A percentile compares a stretch with the other conserved stretches of the same genome.
phyloP scores from a whole-genome alignment of 2,113 vertebrate genomes.

The Mungos mungo region DNA sequence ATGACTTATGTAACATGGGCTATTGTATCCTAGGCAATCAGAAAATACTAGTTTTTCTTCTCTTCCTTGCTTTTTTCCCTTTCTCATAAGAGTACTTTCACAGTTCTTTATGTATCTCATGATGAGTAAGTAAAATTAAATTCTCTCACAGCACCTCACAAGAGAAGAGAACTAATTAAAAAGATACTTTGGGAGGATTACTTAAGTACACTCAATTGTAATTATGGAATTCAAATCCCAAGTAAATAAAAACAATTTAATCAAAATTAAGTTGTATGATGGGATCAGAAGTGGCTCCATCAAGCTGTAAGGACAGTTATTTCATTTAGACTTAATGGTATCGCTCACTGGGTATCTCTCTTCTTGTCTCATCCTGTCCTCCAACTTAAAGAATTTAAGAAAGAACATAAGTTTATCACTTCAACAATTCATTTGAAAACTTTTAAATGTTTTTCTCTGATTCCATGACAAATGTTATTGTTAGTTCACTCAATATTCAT shows the following conservation, averaged over 20 bases:
- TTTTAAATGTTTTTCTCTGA: background rate
- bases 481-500: background rate
- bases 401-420: background rate
- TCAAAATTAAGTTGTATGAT: conserved; percentile 39
- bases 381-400: background rate
- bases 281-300: background rate
- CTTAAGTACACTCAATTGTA: conserved; percentile 62
- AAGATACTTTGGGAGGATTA: conserved; percentile 57
- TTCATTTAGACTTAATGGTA: background rate
- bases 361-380: background rate
- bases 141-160: conserved; percentile 43
- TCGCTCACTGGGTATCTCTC: background rate
- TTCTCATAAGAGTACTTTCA: conserved; percentile 12
- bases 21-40: background rate
- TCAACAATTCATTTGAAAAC: background rate
- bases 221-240: conserved; percentile 63
- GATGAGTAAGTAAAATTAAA: conserved; percentile 59
- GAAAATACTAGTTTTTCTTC: background rate
- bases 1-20: background rate
- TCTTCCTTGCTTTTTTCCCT: background rate
- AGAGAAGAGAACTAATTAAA: conserved; percentile 71
- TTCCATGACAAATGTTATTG: background rate
- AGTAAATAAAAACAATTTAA: conserved; percentile 72
- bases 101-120: conserved; percentile 45
- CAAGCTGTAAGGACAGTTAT: background rate